Conservation (phyloP, 2,113 vertebrate species). For the Lanius ludovicianus region DNA sequence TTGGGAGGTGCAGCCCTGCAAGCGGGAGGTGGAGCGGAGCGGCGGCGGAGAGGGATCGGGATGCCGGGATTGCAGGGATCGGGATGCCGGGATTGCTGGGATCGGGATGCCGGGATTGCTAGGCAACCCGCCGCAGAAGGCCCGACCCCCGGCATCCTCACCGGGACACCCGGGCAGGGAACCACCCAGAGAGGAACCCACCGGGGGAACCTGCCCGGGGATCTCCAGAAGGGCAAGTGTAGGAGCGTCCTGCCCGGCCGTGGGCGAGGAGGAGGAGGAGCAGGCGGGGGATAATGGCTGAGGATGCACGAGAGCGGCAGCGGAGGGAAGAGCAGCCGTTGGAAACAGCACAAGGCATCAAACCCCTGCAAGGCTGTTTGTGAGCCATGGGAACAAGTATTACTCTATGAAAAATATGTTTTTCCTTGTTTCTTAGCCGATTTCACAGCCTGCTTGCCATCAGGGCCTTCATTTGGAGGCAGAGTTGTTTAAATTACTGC, state of each 20-base stretch:
- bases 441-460: slow-evolving; percentile 18
- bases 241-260: background rate
- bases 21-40: background rate
- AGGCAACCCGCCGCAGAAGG: slow-evolving; percentile 8
- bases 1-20: background rate
- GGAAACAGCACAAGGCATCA: background rate
- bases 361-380: background rate
- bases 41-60: background rate
- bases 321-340: background rate
- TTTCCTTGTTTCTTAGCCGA: background rate
- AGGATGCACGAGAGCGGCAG: background rate
- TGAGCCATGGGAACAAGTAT: background rate
- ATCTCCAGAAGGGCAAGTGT: background rate
- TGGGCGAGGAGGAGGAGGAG: background rate
- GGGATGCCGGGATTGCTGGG: background rate
- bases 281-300: background rate
- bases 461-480: background rate
- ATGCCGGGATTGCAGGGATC: slow-evolving; percentile 20
- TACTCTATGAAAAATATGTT: background rate
- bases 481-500: background rate
- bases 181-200: background rate
- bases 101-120: background rate
- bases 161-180: background rate
- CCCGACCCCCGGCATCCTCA: background rate
- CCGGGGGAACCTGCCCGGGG: background rate